A percentile compares a stretch with the other conserved stretches of the same genome.
Conservation (phyloP, 35 echinoderm and acorn worm species). For the Heliocidaris erythrogramma region DNA sequence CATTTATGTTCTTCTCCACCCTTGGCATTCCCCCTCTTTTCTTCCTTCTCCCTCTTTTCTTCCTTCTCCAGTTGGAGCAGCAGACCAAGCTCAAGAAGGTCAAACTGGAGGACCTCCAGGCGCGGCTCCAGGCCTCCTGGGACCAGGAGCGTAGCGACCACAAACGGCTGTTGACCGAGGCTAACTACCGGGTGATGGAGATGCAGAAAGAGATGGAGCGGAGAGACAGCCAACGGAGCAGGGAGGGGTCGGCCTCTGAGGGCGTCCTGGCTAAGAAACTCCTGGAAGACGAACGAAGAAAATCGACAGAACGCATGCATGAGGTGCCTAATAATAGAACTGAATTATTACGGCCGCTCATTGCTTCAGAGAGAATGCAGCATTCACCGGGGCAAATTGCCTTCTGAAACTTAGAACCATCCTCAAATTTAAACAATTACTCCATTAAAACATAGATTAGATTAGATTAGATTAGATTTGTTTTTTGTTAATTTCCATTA, state of each 20-base stretch:
- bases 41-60: neutral
- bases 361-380: neutral
- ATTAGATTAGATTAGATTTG: too few relatives aligned
- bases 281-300: constrained; percentile 67
- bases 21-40: neutral
- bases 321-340: constrained; percentile 60
- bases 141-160: constrained; percentile 87
- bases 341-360: neutral
- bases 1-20: neutral
- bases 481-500: too few relatives aligned
- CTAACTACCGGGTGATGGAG: constrained; percentile 82
- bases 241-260: constrained; percentile 58
- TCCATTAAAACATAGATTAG: neutral
- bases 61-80: constrained; percentile 68
- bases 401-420: neutral
- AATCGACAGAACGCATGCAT: constrained; percentile 53
- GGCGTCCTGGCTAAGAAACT: constrained; percentile 72
- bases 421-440: neutral
- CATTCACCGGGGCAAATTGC: neutral
- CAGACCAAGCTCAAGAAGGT: constrained; percentile 92
- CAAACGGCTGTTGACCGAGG: constrained; percentile 78
- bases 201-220: constrained; percentile 75
- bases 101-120: constrained; percentile 84
- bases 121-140: constrained; percentile 81
- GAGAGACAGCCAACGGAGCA: constrained; percentile 52